phyloP scores from a whole-genome alignment of 2,797 vertebrate genomes.

The Spea hammondii region DNA sequence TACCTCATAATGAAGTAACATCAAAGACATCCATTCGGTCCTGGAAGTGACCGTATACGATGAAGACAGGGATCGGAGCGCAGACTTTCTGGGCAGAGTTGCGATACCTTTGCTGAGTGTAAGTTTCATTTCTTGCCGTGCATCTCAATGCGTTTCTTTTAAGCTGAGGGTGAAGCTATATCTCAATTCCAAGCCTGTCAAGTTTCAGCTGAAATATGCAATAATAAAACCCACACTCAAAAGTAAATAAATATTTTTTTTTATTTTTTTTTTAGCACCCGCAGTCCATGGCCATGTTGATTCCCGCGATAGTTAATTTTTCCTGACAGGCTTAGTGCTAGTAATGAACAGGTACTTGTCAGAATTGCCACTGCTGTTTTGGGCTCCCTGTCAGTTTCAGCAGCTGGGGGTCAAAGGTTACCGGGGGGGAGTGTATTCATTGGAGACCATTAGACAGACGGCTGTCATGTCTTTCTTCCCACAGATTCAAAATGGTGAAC shows the following conservation, averaged over 20 bases:
- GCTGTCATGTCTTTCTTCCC: slow-evolving; percentile 99
- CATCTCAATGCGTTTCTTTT: slow-evolving; percentile 65
- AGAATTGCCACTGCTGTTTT: slow-evolving; percentile 99
- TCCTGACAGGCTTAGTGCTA: slow-evolving; percentile 93
- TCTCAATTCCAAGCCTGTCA: slow-evolving; percentile 68
- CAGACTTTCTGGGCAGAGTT: slow-evolving; percentile 97
- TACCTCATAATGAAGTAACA: slow-evolving; percentile 77
- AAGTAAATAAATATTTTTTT: slow-evolving; percentile 54
- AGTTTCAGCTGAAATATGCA: slow-evolving; percentile 73
- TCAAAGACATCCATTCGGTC: slow-evolving; percentile 97
- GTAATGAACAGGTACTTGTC: slow-evolving; percentile 99
- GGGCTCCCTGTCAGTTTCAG: slow-evolving; percentile 98
- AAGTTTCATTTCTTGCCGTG: slow-evolving; percentile 73
- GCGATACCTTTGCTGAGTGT: slow-evolving; percentile 92
- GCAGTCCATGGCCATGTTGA: slow-evolving; percentile 80
- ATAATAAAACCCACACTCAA: slow-evolving; percentile 71
- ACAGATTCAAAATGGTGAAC: slow-evolving; percentile 99
- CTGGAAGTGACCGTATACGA: slow-evolving; percentile 96
- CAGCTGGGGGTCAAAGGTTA: slow-evolving; percentile 98
- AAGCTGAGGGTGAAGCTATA: slow-evolving; percentile 47
- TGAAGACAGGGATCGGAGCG: slow-evolving; percentile 91
- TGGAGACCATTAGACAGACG: slow-evolving; percentile 97
- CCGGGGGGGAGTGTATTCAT: slow-evolving; percentile 92
- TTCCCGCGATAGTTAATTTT: slow-evolving; percentile 99
- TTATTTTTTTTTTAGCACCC: slow-evolving; percentile 67